Percentiles rank a stretch among this genome's conserved stretches.
phyloP scores from a whole-genome alignment of 2,797 vertebrate species.

The Enteromius treurensis region DNA sequence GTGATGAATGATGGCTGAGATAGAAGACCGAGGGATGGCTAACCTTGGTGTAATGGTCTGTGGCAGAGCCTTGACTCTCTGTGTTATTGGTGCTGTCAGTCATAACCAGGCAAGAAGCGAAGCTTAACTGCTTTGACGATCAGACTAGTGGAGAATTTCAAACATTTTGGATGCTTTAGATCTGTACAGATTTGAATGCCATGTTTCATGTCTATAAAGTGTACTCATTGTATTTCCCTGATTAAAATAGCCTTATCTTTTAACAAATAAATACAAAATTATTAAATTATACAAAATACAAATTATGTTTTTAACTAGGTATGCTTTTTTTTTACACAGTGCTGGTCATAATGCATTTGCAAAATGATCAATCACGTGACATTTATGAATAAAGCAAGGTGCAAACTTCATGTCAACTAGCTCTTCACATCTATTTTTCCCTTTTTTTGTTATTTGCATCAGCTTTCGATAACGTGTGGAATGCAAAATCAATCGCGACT shows the following conservation, averaged over 20 bases:
- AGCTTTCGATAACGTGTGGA: not conserved
- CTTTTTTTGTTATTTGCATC: not conserved
- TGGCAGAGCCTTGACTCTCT: conserved; percentile 47
- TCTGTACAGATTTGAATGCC: not conserved
- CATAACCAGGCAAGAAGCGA: conserved; percentile 24
- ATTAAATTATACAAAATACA: too few relatives aligned
- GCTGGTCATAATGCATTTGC: not conserved
- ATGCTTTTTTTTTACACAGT: not conserved
- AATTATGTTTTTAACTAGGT: not conserved
- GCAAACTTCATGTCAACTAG: not conserved
- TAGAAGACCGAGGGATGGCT: conserved; percentile 25
- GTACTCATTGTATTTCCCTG: not conserved
- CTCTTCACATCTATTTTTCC: not conserved
- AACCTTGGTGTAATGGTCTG: conserved; percentile 51
- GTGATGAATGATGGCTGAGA: conserved; percentile 43
- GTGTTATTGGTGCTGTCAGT: conserved; percentile 48
- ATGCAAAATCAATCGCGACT: not conserved
- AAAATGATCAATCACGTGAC: not conserved
- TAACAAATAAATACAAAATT: not conserved
- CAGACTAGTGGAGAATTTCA: conserved; percentile 18
- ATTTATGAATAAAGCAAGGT: not conserved
- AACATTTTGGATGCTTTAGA: not conserved
- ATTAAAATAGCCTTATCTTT: not conserved
- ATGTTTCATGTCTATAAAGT: not conserved
- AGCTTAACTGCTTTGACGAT: conserved; percentile 19